These are phyloP conservation scores for Penelope pileata DNA, from an alignment of 2,113 vertebrate species.

Conservation along the genomic window DNA sequence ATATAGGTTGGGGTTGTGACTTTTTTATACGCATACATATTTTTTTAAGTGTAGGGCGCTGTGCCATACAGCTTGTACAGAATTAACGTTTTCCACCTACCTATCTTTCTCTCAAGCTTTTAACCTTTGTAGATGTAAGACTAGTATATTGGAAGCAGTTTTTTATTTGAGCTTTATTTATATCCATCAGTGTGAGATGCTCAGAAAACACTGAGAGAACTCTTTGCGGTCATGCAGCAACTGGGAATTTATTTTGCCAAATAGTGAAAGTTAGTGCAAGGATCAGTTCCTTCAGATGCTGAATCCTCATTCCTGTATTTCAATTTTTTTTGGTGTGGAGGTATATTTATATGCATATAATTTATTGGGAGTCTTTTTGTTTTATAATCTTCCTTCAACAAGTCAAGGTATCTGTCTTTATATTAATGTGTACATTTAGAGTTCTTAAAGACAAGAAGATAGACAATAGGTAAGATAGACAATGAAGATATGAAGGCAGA, in stretches of 20 bases:
- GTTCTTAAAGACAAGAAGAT: conserved; percentile 20
- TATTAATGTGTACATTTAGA: conserved; percentile 9
- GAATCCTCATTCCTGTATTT: conserved; percentile 49
- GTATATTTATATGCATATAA: neutral
- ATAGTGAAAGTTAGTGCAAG: conserved; percentile 44
- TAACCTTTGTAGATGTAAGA: conserved; percentile 55
- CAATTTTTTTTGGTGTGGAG: neutral
- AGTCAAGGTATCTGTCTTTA: neutral
- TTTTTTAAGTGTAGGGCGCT: neutral
- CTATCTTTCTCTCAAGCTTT: conserved; percentile 45
- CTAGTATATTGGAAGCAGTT: conserved; percentile 52
- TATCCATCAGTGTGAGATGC: conserved; percentile 63
- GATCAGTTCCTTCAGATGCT: conserved; percentile 49
- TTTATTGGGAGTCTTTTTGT: neutral
- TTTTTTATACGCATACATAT: too few relatives aligned
- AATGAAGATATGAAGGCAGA: neutral
- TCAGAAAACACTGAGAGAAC: conserved; percentile 40
- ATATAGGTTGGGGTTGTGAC: neutral
- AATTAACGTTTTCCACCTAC: conserved; percentile 58
- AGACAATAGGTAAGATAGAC: too few relatives aligned
- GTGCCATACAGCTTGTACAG: conserved; percentile 29
- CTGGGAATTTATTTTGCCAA: conserved; percentile 50
- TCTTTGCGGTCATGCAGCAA: conserved; percentile 58
- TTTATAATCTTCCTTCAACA: neutral
- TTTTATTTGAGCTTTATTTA: conserved; percentile 66